Conservation (phyloP, 2,888 invertebrate species). For the Ceraclea dissimilis region DNA sequence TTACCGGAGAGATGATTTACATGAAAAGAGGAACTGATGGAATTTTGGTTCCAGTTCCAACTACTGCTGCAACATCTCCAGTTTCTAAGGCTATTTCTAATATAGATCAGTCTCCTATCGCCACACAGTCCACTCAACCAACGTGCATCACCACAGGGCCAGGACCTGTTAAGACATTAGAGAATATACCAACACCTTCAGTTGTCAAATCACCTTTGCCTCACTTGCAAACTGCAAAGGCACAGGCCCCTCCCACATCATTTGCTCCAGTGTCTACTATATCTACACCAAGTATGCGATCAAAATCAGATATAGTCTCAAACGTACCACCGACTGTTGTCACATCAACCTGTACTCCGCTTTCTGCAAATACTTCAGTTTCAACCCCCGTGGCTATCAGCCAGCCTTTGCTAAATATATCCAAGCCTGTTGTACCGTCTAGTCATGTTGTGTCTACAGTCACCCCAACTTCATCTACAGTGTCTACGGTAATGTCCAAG, state of each 20-base stretch:
- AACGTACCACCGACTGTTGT: background rate
- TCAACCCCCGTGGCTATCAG: background rate
- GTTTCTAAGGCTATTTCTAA: background rate
- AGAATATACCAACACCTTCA: constrained; percentile 7
- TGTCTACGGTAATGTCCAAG: background rate
- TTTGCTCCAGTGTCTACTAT: background rate
- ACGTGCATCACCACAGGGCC: constrained; percentile 12
- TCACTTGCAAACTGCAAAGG: constrained; percentile 14
- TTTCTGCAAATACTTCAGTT: background rate
- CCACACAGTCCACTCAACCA: background rate
- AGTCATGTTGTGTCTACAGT: constrained; percentile 1
- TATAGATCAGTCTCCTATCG: background rate
- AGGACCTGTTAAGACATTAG: constrained; percentile 3
- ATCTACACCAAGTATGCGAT: constrained; percentile 2
- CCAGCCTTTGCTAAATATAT: background rate
- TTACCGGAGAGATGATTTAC: constrained; percentile 23
- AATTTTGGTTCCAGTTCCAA: constrained; percentile 31
- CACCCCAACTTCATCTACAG: background rate
- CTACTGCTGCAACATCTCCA: background rate
- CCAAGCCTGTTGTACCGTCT: background rate
- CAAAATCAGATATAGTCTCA: background rate
- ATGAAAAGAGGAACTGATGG: constrained; percentile 23
- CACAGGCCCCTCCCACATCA: constrained; percentile 3
- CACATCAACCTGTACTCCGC: background rate
- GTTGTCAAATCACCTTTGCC: constrained; percentile 18